phyloP scores from a whole-genome alignment of 1,140 invertebrate species.

The Delia radicum region DNA sequence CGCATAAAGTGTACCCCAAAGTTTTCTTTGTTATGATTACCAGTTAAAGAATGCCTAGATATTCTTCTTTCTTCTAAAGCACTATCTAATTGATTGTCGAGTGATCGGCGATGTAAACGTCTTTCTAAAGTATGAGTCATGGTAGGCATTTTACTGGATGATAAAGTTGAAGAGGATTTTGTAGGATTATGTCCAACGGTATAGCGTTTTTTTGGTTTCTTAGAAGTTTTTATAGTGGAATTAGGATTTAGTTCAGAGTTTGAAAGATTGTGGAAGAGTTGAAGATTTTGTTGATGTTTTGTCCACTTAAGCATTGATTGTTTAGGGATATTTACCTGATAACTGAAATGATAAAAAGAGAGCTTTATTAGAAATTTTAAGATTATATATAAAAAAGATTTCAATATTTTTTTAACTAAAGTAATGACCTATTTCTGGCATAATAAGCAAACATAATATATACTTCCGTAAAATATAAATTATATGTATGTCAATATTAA shows the following conservation, averaged over 20 bases:
- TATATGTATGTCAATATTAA: no score
- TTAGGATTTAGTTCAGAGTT: background rate
- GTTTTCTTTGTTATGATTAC: conserved; percentile 45
- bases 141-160: conserved; percentile 44
- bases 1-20: conserved; percentile 50
- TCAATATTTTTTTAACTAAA: no score
- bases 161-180: background rate
- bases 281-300: conserved; percentile 24
- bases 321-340: no score
- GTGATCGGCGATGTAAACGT: conserved; percentile 48
- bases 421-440: no score
- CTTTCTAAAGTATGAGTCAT: conserved; percentile 37
- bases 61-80: conserved; percentile 19
- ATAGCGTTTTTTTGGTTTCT: background rate
- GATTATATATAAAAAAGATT: no score
- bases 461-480: no score
- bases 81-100: conserved; percentile 36
- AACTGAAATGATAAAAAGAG: no score
- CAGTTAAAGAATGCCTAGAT: conserved; percentile 12
- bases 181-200: background rate
- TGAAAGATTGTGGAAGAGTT: background rate
- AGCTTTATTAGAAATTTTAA: no score
- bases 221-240: background rate
- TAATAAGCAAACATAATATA: no score
- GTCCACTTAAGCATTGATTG: conserved; percentile 31